Base-by-base conservation (phyloP, 2,888 invertebrate species). In the Xestoiulus laeticollis region DNA sequence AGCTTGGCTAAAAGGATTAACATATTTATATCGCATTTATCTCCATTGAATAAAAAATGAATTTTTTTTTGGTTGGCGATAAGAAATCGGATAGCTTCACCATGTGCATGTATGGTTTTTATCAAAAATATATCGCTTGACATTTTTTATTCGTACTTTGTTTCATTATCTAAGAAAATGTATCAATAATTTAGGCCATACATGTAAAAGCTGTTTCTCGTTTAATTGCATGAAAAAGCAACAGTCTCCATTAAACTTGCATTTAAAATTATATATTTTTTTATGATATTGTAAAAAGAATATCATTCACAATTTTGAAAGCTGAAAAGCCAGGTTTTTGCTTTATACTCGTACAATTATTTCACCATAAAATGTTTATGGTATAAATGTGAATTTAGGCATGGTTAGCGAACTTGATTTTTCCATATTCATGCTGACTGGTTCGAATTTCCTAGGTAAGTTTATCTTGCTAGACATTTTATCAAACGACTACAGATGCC, bases 21-120 rank as follows among this genome's bases (percentile, higher is more conserved):
- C 30, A 78, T 78, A 78, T 78, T 78, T 78, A 78, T 78, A 78
- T 78, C 78, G 78, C 78, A 78, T 78, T 78, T 78, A 78, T 78
- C 78, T 78, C 14, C 78, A 16, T 30, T 26, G 14, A 30, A 78
- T 78, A 78, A 78, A 78, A 78, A 78, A 30, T 32, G 0, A 2
- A 30, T 78, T 78, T 78, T 68, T 78, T 68, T 78, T 78, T 14
- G 12, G 26, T 10, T 78, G 78, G 78, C 30, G 78, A 78, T 78
- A 78, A 78, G 78, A 78, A 26, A 32, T 78, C 30, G 30, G 78
- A 78, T 78, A 78, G 26, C 78, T 30, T 16, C 30, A 32, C 16
- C 26, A 32, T 78, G 78, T 78, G 78, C 78, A 78, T 78, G 78
- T 78, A 78, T 78, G 78, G 78, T 78, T 78, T 78, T 78, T 78